These are phyloP conservation scores for Athalia circularis DNA, from an alignment of 2,888 invertebrate genomes.

Conservation along the genomic window DNA sequence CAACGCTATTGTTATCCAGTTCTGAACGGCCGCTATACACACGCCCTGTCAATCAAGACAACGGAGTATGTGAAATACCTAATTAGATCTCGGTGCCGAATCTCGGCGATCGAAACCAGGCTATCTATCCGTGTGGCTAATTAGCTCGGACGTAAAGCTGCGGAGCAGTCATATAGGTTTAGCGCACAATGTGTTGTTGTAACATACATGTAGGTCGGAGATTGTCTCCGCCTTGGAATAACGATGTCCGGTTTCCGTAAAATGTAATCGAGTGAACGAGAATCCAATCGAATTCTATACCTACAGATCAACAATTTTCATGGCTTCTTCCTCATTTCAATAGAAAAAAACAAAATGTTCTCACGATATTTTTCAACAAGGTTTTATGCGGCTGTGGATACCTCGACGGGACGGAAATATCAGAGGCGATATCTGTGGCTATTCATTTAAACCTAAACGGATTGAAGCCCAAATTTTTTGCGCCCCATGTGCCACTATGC, in stretches of 20 bases:
- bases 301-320: too few relatives aligned
- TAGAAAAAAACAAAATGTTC: background rate
- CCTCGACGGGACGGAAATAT: slow-evolving; percentile 77
- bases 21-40: background rate
- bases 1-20: too few relatives aligned
- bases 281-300: too few relatives aligned
- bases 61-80: slow-evolving; percentile 23
- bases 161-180: background rate
- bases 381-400: slow-evolving; percentile 77
- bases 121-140: slow-evolving; percentile 10
- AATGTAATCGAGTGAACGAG: background rate
- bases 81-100: slow-evolving; percentile 37
- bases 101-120: slow-evolving; percentile 18
- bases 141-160: slow-evolving; percentile 6
- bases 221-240: slow-evolving; percentile 32
- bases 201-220: slow-evolving; percentile 36
- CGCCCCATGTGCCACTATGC: slow-evolving; percentile 60
- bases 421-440: slow-evolving; percentile 75
- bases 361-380: slow-evolving; percentile 56
- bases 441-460: slow-evolving; percentile 59
- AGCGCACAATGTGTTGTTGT: too few relatives aligned
- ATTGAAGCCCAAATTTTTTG: slow-evolving; percentile 60
- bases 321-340: too few relatives aligned
- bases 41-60: slow-evolving; percentile 25
- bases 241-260: slow-evolving; percentile 18